Conservation (phyloP, 2,113 vertebrate genomes). For the Sialia sialis region DNA sequence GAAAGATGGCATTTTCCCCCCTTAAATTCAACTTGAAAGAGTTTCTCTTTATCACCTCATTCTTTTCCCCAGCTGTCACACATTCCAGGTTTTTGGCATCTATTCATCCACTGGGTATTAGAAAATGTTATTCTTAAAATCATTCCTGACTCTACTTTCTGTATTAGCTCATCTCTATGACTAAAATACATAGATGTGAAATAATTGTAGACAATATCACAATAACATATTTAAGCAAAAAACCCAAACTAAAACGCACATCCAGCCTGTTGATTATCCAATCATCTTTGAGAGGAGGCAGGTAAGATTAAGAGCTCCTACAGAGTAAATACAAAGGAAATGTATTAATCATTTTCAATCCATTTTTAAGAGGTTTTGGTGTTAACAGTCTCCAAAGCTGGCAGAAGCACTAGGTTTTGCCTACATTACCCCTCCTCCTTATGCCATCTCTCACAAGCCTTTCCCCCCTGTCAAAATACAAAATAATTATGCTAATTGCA, state of each 20-base stretch:
- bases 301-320: background rate
- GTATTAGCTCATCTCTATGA: background rate
- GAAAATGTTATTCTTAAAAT: background rate
- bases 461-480: background rate
- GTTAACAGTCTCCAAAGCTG: background rate
- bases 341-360: background rate
- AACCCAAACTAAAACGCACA: background rate
- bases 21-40: background rate
- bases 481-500: background rate
- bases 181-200: background rate
- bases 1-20: background rate
- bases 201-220: background rate
- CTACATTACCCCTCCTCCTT: background rate
- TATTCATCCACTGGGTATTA: background rate
- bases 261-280: background rate
- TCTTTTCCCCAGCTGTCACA: background rate
- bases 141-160: background rate
- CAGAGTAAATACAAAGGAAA: background rate
- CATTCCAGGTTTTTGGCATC: background rate
- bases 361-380: background rate
- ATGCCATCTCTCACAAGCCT: fast-evolving
- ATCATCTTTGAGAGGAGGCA: background rate
- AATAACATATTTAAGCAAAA: background rate
- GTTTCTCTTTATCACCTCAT: background rate
- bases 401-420: background rate